Evolutionary conservation across 2,113 vertebrate genomes (phyloP), one percentile per base, ranked within the genome.

Genomic region (Heterochromis multidens): DNA sequence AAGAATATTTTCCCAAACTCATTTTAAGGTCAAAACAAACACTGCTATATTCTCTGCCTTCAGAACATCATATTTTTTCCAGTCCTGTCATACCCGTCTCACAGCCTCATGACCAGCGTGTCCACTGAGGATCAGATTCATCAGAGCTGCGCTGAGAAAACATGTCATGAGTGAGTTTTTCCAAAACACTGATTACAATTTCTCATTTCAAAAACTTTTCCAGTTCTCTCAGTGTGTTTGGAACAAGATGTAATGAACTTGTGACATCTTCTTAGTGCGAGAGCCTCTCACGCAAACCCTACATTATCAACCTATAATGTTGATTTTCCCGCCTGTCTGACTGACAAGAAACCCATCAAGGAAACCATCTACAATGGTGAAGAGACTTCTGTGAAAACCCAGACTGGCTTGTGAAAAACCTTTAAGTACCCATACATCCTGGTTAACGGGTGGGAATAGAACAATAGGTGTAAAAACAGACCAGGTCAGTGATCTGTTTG

Each of bases 121-220:
- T 87, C 85, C 82, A 59, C 78, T 6, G 83, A 83, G 86, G 77
- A 74, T 65, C 81, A 43, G 7, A 82, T 59, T 31, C 13, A 37
- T 84, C 82, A 49, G 31, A 43, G 37, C 61, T 33, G 23, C 21
- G 7, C 70, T 59, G 78, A 49, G 49, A 62, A 79, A 90, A 65
- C 79, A 85, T 61, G 79, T 17, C 23, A 16, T 76, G 79, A 85
- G 82, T 11, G 33, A 76, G 21, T 37, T 89, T 91, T 89, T 89
- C 87, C 87, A 21, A 82, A 91, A 80, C 52, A 43, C 25, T 0
- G 6, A 57, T 17, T 23, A 31, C 27, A 31, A 9, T 49, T 63
- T 37, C 35, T 74, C 25, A 8, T 72, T 37, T 58, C 21, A 14
- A 63, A 77, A 83, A 49, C 1, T 0, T 46, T 13, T 58, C 17